phyloP scores from a whole-genome alignment of 2,797 vertebrate genomes.

The Anomalospiza imberbis region DNA sequence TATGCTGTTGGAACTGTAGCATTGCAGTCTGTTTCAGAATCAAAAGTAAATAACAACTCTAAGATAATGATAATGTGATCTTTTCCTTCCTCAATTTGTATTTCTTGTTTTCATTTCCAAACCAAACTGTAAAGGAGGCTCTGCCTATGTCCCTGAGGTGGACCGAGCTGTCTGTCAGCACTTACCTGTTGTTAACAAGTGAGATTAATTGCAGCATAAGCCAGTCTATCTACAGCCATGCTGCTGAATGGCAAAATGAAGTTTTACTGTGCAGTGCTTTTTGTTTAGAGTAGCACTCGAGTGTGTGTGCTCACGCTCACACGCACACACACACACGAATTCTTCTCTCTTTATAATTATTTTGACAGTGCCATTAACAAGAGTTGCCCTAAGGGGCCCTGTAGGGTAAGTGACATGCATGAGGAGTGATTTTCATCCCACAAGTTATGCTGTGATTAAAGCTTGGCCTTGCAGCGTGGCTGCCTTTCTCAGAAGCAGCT shows the following conservation, averaged over 20 bases:
- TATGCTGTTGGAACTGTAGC: neutral
- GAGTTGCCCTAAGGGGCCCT: constrained; percentile 65
- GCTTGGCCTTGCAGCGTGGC: neutral
- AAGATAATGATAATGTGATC: neutral
- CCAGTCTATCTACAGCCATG: neutral
- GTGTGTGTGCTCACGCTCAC: neutral
- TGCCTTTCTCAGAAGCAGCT: neutral
- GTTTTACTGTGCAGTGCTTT: neutral
- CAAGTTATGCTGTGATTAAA: constrained; percentile 52
- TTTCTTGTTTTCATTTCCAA: constrained; percentile 9
- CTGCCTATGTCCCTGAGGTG: neutral
- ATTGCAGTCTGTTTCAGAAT: neutral
- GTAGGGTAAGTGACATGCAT: constrained; percentile 67
- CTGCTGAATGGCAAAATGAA: neutral
- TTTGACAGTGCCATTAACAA: constrained; percentile 66
- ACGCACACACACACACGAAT: neutral
- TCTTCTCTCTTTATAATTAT: constrained; percentile 54
- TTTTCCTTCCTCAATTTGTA: neutral
- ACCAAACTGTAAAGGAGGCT: neutral
- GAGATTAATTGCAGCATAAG: constrained; percentile 9
- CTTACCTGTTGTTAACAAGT: constrained; percentile 43
- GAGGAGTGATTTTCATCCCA: constrained; percentile 51
- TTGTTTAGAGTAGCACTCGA: neutral
- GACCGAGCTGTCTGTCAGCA: constrained; percentile 26
- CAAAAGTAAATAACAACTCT: neutral